These are phyloP conservation scores for Pipistrellus nathusii DNA, from an alignment of 2,797 vertebrate species.

Conservation along the genomic window DNA sequence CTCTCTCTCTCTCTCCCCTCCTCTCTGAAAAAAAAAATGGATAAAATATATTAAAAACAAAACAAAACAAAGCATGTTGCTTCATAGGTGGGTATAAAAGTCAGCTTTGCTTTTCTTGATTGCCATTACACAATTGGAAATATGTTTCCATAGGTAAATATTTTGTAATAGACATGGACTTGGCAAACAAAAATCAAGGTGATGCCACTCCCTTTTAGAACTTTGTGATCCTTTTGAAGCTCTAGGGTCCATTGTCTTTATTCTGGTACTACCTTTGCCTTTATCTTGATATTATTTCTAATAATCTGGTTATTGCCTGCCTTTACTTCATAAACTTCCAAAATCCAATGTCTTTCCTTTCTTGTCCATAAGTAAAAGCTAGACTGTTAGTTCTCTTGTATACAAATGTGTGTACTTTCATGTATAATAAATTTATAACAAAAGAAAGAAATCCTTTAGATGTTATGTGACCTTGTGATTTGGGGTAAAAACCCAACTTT, in stretches of 20 bases:
- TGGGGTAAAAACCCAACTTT: background rate
- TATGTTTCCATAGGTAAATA: background rate
- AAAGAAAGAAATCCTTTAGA: conserved; percentile 21
- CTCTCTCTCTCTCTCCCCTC: no score
- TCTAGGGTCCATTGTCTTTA: background rate
- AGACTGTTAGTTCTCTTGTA: background rate
- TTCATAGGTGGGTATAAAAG: background rate
- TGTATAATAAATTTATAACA: background rate
- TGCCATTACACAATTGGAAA: background rate
- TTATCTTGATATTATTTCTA: background rate
- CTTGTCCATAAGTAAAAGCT: background rate
- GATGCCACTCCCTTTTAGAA: background rate
- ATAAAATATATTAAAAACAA: no score
- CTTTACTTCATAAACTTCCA: background rate
- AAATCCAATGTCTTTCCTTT: background rate
- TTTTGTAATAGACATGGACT: background rate
- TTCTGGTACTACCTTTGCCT: background rate
- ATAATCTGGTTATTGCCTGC: background rate
- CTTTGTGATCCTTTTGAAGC: background rate
- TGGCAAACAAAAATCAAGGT: background rate
- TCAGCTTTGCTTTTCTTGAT: background rate
- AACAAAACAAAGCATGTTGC: background rate
- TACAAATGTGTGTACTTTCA: background rate
- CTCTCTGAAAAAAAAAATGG: no score
- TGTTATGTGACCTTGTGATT: background rate